Base-by-base conservation (phyloP, 2,113 vertebrate genomes). In the Platysteira castanea region DNA sequence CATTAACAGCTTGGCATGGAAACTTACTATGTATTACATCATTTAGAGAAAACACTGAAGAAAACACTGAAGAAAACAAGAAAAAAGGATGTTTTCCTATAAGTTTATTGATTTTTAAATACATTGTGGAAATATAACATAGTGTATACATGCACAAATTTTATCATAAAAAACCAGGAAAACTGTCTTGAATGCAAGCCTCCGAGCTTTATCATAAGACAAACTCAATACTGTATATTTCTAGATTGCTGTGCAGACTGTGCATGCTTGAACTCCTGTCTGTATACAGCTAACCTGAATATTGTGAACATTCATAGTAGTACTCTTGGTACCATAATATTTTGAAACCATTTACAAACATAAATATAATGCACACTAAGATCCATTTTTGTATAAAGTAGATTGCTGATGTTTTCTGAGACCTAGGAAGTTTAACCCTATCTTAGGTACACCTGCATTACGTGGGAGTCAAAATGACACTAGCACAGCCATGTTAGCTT, bases 301-400 rank as follows among this genome's bases (percentile, higher is more conserved):
- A 35, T 22, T 41, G 3, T 27, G 6, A 80, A 24, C 27, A 39
- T 57, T 54, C 10, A 19, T 35, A 67, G 27, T 7, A 46, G 2
- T 35, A 19, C 0, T 0, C 3, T 52, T 52, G 18, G 13, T 70
- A 67, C 18, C 2, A 2, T 13, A 47, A 31, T 11, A 81, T 5
- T 49, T 30, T 54, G 17, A 88, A 90, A 46, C 4, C 5, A 60
- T 12, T 30, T 42, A 47, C 67, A 93, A 90, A 47, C 1, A 4
- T 10, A 50, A 85, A 44, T 18, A 21, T 23, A 63, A 75, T 30
- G 10, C 13, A 39, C 8, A 6, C 11, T 60, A 41, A 75, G 12
- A 26, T 63, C 33, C 12, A 8, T 14, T 30, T 42, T 68, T 15
- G 3, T 21, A 68, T 28, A 41, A 83, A 52, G 11, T 4, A 52